A percentile compares a stretch with the other conserved stretches of the same genome.
Conservation (phyloP, 2,797 vertebrate species). For the Sebastes taczanowskii region DNA sequence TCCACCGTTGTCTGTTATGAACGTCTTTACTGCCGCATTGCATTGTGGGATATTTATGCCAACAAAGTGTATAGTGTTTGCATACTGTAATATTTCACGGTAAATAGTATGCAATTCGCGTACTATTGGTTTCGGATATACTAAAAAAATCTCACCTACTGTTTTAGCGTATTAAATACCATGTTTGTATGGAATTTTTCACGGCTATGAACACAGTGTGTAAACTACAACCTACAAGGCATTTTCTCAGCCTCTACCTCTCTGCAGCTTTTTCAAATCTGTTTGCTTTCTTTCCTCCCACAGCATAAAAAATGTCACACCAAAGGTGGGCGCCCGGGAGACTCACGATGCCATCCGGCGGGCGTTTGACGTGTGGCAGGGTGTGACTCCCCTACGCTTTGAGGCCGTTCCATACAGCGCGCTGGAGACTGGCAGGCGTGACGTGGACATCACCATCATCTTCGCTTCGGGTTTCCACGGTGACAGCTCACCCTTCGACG, state of each 20-base stretch:
- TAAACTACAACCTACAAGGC: neutral
- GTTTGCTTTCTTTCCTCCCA: neutral
- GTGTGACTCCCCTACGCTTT: constrained; percentile 96
- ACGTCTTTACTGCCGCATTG: too few species aligned
- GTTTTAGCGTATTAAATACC: accelerated
- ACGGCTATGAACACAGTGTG: neutral
- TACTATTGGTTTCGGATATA: too few species aligned
- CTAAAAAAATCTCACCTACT: too few species aligned
- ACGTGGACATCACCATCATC: constrained; percentile 99
- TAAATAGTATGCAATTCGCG: too few species aligned
- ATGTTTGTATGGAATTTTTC: neutral
- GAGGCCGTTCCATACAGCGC: constrained; percentile 96
- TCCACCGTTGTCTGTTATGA: accelerated
- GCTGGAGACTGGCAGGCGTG: constrained; percentile 94
- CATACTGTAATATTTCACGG: too few species aligned
- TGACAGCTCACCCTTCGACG: constrained; percentile 98
- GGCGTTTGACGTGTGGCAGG: constrained; percentile 99
- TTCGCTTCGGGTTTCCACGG: constrained; percentile 99
- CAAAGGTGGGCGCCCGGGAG: constrained; percentile 96
- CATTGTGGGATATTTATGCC: accelerated
- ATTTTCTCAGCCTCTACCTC: neutral
- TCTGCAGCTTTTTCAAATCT: neutral
- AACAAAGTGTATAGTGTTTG: too few species aligned
- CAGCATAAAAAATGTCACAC: constrained; percentile 99
- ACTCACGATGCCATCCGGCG: constrained; percentile 97